Conservation (phyloP, 2,888 invertebrate species). For the Stenodera caucasica region DNA sequence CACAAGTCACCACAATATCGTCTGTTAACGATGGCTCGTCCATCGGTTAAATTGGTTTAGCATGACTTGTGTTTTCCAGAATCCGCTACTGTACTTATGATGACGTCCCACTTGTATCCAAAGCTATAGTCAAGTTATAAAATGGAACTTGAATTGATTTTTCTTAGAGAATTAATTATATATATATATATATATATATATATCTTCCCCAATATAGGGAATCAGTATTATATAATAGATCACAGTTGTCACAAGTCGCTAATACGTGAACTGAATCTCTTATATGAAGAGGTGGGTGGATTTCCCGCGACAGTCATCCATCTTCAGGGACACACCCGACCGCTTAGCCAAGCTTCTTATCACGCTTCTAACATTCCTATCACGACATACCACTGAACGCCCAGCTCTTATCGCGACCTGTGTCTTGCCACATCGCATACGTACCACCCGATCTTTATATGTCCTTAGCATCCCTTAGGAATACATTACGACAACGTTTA, state of each 20-base stretch:
- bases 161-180: slow-evolving; percentile 22
- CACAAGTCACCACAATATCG: slow-evolving; percentile 55
- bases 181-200: too few species aligned
- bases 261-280: slow-evolving; percentile 52
- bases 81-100: slow-evolving; percentile 55
- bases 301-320: slow-evolving; percentile 58
- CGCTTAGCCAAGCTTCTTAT: slow-evolving; percentile 53
- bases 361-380: slow-evolving; percentile 55
- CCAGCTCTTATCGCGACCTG: slow-evolving; percentile 54
- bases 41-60: slow-evolving; percentile 55
- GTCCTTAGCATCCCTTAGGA: slow-evolving; percentile 43
- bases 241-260: slow-evolving; percentile 56
- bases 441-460: slow-evolving; percentile 41
- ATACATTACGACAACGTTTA: slow-evolving; percentile 42
- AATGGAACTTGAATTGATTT: slow-evolving; percentile 23
- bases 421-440: slow-evolving; percentile 44
- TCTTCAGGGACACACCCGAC: slow-evolving; percentile 56
- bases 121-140: slow-evolving; percentile 26
- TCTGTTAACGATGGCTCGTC: slow-evolving; percentile 54
- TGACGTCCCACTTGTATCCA: slow-evolving; percentile 55
- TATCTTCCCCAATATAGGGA: too few species aligned
- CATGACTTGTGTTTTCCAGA: slow-evolving; percentile 55
- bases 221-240: slow-evolving; percentile 57
- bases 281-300: slow-evolving; percentile 52
- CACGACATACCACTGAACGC: slow-evolving; percentile 48